Percentiles rank a stretch among this genome's conserved stretches.
Evolutionary conservation across 2,888 invertebrate species (phyloP).

Genomic region (Hyposoter didymator): DNA sequence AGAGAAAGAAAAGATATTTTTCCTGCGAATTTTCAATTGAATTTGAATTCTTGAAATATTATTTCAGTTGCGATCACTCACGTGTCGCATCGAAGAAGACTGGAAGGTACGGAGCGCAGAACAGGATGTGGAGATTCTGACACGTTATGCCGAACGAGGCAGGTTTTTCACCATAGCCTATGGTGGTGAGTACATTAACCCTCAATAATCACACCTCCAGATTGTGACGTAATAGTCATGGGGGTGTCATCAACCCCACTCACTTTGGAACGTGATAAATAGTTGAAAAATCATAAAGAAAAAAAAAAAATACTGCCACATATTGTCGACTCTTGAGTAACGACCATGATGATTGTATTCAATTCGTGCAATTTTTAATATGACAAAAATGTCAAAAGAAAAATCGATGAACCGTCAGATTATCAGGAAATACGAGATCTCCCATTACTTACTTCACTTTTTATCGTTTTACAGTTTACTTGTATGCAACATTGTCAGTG

Average conservation of each 20-base stretch:
- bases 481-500: constrained; percentile 50
- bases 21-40: background rate
- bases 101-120: constrained; percentile 28
- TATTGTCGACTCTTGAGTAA: too few species aligned
- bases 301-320: too few species aligned
- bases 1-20: background rate
- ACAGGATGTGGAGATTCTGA: constrained; percentile 47
- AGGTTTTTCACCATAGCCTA: constrained; percentile 31
- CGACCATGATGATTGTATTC: too few species aligned
- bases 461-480: constrained; percentile 41
- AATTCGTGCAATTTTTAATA: too few species aligned
- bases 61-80: constrained; percentile 55
- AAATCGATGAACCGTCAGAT: background rate
- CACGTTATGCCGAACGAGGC: constrained; percentile 41
- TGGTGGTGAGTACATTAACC: constrained; percentile 45
- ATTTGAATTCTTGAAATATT: background rate
- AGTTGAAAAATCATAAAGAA: too few species aligned
- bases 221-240: too few species aligned
- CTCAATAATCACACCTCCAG: too few species aligned
- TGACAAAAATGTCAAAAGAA: too few species aligned
- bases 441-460: background rate
- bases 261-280: too few species aligned
- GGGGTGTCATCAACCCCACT: too few species aligned
- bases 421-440: too few species aligned
- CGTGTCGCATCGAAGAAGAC: constrained; percentile 52